phyloP scores from a whole-genome alignment of 2,113 vertebrate genomes.

The Microtus richardsoni region DNA sequence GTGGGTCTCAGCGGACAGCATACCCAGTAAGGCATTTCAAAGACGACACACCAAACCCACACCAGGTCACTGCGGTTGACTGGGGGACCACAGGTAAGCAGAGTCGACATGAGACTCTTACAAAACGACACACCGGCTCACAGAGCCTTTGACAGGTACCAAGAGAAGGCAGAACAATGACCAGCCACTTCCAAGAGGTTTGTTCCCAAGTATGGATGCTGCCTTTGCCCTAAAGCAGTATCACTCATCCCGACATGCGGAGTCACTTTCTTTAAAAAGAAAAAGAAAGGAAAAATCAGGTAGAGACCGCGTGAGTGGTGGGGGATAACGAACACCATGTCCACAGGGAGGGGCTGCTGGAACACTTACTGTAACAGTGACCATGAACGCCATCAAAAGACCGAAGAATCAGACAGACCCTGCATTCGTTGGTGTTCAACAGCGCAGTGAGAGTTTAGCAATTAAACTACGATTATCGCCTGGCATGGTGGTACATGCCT shows the following conservation, averaged over 20 bases:
- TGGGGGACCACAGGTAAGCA: conserved; percentile 22
- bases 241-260: conserved; percentile 37
- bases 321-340: conserved; percentile 49
- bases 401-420: conserved; percentile 42
- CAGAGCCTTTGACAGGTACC: conserved; percentile 61
- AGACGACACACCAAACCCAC: conserved; percentile 60
- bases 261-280: conserved; percentile 57
- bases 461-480: background rate
- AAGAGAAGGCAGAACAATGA: conserved; percentile 48
- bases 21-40: conserved; percentile 73
- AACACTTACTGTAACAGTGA: conserved; percentile 60
- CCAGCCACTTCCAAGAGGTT: conserved; percentile 53
- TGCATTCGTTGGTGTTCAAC: conserved; percentile 35
- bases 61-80: background rate
- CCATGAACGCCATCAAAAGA: conserved; percentile 52
- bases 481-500: background rate
- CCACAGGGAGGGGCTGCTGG: conserved; percentile 74
- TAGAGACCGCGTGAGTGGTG: conserved; percentile 56
- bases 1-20: conserved; percentile 53
- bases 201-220: conserved; percentile 34
- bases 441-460: conserved; percentile 40
- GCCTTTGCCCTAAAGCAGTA: conserved; percentile 55
- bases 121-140: conserved; percentile 37
- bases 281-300: conserved; percentile 57
- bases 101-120: conserved; percentile 51